Conservation (phyloP, 2,888 invertebrate species). For the Hydrotaea cyrtoneurina region DNA sequence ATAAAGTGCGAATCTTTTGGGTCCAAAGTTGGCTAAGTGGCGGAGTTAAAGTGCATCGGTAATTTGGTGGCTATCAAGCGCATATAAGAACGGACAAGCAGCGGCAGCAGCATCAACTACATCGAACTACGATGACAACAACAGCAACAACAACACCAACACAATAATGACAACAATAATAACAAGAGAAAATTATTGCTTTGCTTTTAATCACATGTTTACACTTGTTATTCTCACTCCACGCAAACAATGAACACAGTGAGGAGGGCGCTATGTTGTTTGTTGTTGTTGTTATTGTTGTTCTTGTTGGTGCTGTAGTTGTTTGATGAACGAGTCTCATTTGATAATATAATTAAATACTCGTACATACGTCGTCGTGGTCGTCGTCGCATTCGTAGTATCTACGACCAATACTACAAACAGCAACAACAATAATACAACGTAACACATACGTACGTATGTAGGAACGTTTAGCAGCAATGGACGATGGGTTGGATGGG, state of each 20-base stretch:
- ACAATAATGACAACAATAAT: not conserved
- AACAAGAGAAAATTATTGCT: conserved; percentile 13
- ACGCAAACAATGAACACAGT: not conserved
- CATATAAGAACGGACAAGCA: not conserved
- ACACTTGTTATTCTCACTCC: conserved; percentile 45
- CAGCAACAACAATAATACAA: conserved; percentile 4
- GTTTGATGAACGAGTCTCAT: conserved; percentile 32
- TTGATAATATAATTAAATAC: conserved; percentile 56
- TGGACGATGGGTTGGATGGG: no score
- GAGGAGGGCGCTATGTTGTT: not conserved
- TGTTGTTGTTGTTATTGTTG: not conserved
- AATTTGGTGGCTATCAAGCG: not conserved
- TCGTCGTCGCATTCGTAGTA: conserved; percentile 7
- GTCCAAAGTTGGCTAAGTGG: not conserved
- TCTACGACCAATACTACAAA: conserved; percentile 10
- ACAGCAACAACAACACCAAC: not conserved
- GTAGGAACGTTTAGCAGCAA: no score
- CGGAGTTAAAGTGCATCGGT: conserved; percentile 3
- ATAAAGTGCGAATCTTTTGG: not conserved
- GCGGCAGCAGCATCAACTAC: not conserved
- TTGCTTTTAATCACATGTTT: conserved; percentile 54
- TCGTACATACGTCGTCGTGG: not conserved
- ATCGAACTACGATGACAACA: not conserved
- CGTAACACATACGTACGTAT: conserved; percentile 7
- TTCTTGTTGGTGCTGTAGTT: not conserved